Evolutionary conservation across 2,888 invertebrate genomes (phyloP).

Genomic region (Erebia aethiops): DNA sequence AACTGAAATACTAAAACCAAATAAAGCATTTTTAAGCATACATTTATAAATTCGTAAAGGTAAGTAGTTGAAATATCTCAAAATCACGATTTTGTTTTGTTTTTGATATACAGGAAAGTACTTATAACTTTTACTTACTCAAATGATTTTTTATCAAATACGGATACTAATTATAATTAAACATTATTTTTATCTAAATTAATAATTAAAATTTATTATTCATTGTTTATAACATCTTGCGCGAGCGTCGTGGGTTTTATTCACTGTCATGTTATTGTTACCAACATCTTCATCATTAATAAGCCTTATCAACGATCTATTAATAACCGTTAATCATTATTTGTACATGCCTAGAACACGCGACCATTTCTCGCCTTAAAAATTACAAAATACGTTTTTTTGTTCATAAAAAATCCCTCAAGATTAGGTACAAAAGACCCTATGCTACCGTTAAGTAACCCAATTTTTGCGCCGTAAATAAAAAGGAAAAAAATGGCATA

Average conservation of each 20-base stretch:
- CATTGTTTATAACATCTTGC: slow-evolving; percentile 7
- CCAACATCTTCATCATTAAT: slow-evolving; percentile 57
- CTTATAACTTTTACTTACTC: background rate
- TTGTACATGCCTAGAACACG: slow-evolving; percentile 48
- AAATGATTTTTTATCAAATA: background rate
- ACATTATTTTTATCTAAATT: background rate
- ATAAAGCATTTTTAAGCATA: background rate
- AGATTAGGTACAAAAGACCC: slow-evolving; percentile 62
- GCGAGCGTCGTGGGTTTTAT: slow-evolving; percentile 25
- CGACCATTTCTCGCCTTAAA: slow-evolving; percentile 44
- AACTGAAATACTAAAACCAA: background rate
- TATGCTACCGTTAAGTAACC: slow-evolving; percentile 80
- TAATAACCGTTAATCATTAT: slow-evolving; percentile 57
- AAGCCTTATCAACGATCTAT: slow-evolving; percentile 54
- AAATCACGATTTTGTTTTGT: no score
- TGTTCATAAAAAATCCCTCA: slow-evolving; percentile 51
- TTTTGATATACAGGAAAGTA: no score
- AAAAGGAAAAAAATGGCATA: slow-evolving; percentile 60
- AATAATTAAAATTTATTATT: slow-evolving; percentile 7
- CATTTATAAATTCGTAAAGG: no score
- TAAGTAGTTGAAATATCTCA: no score
- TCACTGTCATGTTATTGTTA: slow-evolving; percentile 20
- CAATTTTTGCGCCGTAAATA: slow-evolving; percentile 82
- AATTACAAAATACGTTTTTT: slow-evolving; percentile 44
- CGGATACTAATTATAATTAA: background rate